phyloP scores from a whole-genome alignment of 1,140 invertebrate species.

The Ceratoteleas bidentatus region DNA sequence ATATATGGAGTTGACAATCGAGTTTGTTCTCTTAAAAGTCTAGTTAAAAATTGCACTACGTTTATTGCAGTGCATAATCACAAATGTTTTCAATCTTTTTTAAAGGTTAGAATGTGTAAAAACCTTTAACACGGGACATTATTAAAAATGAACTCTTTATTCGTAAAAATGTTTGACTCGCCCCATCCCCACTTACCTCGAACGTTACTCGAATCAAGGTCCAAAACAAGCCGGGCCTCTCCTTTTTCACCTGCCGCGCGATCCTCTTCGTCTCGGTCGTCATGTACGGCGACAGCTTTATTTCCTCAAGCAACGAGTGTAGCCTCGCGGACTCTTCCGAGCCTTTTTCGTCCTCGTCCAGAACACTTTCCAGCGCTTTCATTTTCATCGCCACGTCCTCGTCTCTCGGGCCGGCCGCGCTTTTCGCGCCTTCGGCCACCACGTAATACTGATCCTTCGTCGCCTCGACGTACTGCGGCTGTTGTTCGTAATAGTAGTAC shows the following conservation, averaged over 20 bases:
- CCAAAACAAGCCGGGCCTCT: conserved; percentile 81
- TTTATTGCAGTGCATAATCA: no score
- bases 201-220: conserved; percentile 78
- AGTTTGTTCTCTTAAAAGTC: no score
- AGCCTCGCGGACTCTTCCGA: conserved; percentile 34
- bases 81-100: no score
- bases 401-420: conserved; percentile 32
- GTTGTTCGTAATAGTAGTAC: conserved; percentile 19
- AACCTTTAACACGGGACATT: no score
- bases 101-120: no score
- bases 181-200: conserved; percentile 79
- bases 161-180: no score
- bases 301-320: conserved; percentile 59
- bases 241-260: conserved; percentile 71
- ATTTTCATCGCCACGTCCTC: conserved; percentile 54
- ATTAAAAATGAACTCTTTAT: no score
- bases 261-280: conserved; percentile 67
- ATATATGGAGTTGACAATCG: no score
- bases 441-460: conserved; percentile 45
- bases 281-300: conserved; percentile 50
- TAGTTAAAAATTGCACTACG: no score
- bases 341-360: conserved; percentile 56
- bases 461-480: neutral
- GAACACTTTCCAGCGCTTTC: conserved; percentile 67
- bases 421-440: conserved; percentile 23